Percentiles rank a stretch among this genome's conserved stretches.
These are phyloP conservation scores for Deilephila elpenor DNA, from an alignment of 2,888 invertebrate genomes.

Conservation along the genomic window DNA sequence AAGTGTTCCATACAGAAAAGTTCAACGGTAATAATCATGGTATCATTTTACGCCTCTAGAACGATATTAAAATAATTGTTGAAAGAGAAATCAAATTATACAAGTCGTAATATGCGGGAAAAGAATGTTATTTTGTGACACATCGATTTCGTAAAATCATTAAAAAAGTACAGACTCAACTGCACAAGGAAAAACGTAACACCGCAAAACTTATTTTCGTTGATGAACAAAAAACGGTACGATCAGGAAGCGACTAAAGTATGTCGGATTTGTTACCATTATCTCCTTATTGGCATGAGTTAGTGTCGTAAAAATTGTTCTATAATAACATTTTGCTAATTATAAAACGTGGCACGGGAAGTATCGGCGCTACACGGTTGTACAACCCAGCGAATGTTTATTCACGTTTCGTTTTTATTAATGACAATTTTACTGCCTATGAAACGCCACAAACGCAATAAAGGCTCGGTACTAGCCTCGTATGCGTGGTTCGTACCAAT, in stretches of 20 bases:
- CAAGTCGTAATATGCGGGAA: neutral
- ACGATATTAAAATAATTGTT: too few species aligned
- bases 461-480: constrained; percentile 10
- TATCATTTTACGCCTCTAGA: too few species aligned
- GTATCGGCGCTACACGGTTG: neutral
- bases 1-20: too few species aligned
- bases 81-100: too few species aligned
- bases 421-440: constrained; percentile 29
- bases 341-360: constrained; percentile 32
- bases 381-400: neutral
- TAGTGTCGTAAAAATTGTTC: constrained; percentile 43
- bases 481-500: constrained; percentile 20
- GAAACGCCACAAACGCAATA: constrained; percentile 20
- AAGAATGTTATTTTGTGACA: neutral
- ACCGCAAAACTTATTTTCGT: neutral
- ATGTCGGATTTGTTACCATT: constrained; percentile 26
- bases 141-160: neutral
- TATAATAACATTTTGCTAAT: constrained; percentile 35
- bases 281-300: constrained; percentile 34
- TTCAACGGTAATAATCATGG: too few species aligned
- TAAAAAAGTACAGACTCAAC: neutral
- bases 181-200: neutral
- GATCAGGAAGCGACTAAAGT: constrained; percentile 6
- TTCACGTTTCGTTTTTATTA: constrained; percentile 31
- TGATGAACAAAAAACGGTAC: neutral